Percentiles rank a stretch among this genome's conserved stretches.
Conservation (phyloP, 2,888 invertebrate species). For the Drosophila mimetica region DNA sequence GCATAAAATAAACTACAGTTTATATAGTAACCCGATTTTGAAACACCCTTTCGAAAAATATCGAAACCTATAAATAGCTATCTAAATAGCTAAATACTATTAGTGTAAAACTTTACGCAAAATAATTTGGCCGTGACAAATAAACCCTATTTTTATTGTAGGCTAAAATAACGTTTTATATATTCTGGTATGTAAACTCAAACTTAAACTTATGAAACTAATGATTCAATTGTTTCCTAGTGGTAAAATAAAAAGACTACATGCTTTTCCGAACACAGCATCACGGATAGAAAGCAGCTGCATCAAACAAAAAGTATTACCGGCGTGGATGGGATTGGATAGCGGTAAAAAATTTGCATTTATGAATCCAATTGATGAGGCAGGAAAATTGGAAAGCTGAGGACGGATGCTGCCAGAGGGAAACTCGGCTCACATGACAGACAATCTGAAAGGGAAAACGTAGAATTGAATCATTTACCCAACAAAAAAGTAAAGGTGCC, state of each 20-base stretch:
- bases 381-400: conserved; percentile 15
- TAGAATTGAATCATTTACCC: conserved; percentile 69
- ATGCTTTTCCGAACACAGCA: not conserved
- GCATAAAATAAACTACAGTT: too few relatives aligned
- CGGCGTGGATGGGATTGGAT: conserved; percentile 26
- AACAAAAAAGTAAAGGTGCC: conserved; percentile 71
- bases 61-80: too few relatives aligned
- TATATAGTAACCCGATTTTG: too few relatives aligned
- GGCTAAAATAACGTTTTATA: too few relatives aligned
- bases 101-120: too few relatives aligned
- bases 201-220: not conserved
- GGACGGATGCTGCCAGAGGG: conserved; percentile 55
- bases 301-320: conserved; percentile 34
- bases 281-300: conserved; percentile 59
- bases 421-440: conserved; percentile 51
- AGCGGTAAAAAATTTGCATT: conserved; percentile 71
- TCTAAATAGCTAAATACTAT: too few relatives aligned
- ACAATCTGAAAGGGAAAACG: conserved; percentile 47
- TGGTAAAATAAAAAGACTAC: conserved; percentile 38
- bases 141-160: too few relatives aligned
- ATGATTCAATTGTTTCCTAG: conserved; percentile 5
- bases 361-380: conserved; percentile 70
- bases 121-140: too few relatives aligned
- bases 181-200: too few relatives aligned
- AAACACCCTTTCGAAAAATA: too few relatives aligned